Evolutionary conservation across 2,113 vertebrate genomes (phyloP), one percentile per base, ranked within the genome.

Genomic region (Phycodurus eques): DNA sequence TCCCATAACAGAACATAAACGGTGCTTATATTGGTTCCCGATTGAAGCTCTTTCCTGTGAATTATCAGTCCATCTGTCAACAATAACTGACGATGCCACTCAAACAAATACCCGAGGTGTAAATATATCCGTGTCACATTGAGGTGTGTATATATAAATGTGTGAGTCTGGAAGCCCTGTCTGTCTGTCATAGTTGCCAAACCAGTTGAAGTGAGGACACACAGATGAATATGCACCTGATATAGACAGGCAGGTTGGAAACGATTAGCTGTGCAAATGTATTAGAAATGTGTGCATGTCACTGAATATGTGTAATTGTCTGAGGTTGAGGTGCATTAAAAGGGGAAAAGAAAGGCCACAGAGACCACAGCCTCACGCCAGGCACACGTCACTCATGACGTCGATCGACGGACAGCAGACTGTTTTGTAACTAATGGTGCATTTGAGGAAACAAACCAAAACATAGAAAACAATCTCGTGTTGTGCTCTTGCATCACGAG

Each of bases 291-390:
- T 62, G 68, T 73, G 77, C 75, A 64, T 47, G 51, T 76, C 60
- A 70, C 71, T 42, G 17, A 78, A 80, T 83, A 71, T 72, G 27
- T 74, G 85, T 8, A 1, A 64, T n/a, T 13, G 35, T 63, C 17
- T n/a, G 62, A 86, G 83, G 80, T 77, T 43, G 62, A 86, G 85
- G 80, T 77, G 19, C 69, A 72, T 71, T 63, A 73, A 87, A 88
- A 88, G 86, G 83, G 85, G 87, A 89, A 91, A 83, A 88, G 86
- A 80, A 80, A 85, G 79, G 31, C 83, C 78, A n/a, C 79, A 75
- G 76, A 75, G 60, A 65, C 77, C 64, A n/a, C 82, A 83, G 86
- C 73, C 84, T 81, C 85, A 87, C 74, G 81, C 74, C 76, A 82
- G 62, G 67, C 83, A 6, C 54, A 60, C 69, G 73, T 67, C 44